Evolutionary conservation across 2,797 vertebrate species (phyloP).

Genomic region (Epinephelus malabaricus): DNA sequence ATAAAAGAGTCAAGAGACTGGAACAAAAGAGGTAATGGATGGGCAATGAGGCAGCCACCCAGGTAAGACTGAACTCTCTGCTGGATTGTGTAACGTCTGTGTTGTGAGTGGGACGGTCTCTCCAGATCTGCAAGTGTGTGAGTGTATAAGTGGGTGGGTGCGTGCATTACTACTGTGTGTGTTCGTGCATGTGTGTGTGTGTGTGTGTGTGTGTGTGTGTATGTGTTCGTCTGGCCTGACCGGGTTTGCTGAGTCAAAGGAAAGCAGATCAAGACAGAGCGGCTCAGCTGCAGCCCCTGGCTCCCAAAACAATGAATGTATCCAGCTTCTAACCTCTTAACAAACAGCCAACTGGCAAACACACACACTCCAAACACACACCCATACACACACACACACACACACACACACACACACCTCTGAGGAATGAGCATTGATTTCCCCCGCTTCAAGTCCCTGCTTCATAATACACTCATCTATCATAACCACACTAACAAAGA

Average conservation of each 20-base stretch:
- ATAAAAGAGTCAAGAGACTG: conserved; percentile 15
- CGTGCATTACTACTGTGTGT: conserved; percentile 19
- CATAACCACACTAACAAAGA: conserved; percentile 73
- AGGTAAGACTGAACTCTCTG: conserved; percentile 47
- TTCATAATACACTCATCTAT: conserved; percentile 79
- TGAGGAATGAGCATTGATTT: conserved; percentile 79
- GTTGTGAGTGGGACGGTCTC: conserved; percentile 57
- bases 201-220: conserved; percentile 32
- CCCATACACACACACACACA: conserved; percentile 49
- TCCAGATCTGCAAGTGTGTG: conserved; percentile 37
- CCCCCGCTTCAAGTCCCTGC: conserved; percentile 65
- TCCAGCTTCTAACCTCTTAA: conserved; percentile 70
- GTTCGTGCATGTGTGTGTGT: conserved; percentile 18
- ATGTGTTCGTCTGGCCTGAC: conserved; percentile 50
- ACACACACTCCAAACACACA: conserved; percentile 26
- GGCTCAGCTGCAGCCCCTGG: conserved; percentile 67
- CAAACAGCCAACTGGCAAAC: conserved; percentile 70
- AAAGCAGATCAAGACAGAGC: conserved; percentile 78
- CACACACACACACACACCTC: conserved; percentile 57
- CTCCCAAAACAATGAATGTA: conserved; percentile 79
- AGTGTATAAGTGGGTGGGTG: conserved; percentile 36
- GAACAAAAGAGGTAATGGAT: conserved; percentile 41
- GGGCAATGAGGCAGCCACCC: conserved; percentile 50
- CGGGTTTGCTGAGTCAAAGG: conserved; percentile 80
- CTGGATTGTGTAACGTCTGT: conserved; percentile 62